phyloP scores from a whole-genome alignment of 92 coral and sea anemone species.

The Paramuricea clavata region DNA sequence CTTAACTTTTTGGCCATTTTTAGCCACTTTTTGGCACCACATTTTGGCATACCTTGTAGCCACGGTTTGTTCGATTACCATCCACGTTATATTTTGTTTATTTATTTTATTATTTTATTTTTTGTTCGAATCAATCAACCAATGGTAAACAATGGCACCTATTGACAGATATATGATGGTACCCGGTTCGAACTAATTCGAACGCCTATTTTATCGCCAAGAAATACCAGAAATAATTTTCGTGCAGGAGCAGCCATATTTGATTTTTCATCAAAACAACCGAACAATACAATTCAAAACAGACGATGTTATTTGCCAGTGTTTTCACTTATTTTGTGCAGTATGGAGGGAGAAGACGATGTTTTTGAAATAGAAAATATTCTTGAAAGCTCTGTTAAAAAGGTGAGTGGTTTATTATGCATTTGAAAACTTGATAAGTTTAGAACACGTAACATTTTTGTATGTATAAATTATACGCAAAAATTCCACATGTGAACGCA shows the following conservation, averaged over 20 bases:
- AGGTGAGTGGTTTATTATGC: not conserved
- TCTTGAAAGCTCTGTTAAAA: not conserved
- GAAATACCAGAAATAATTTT: conserved; percentile 3
- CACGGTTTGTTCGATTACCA: too few relatives aligned
- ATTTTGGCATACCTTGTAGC: too few relatives aligned
- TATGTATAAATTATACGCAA: not conserved
- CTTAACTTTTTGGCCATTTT: too few relatives aligned
- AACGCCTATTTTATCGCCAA: conserved; percentile 6
- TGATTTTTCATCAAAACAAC: not conserved
- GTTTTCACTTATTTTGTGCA: not conserved
- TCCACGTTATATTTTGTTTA: too few relatives aligned
- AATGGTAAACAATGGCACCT: too few relatives aligned
- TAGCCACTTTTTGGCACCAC: too few relatives aligned
- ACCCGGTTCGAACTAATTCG: too few relatives aligned
- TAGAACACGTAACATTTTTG: too few relatives aligned
- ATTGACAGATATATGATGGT: too few relatives aligned
- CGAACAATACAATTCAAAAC: not conserved
- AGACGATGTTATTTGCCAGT: not conserved
- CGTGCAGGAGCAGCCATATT: not conserved
- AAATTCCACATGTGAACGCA: not conserved
- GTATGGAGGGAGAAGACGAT: conserved; percentile 6
- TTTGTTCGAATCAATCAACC: too few relatives aligned
- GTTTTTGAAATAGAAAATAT: conserved; percentile 43
- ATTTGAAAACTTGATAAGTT: not conserved
- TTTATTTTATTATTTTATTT: too few relatives aligned